These are phyloP conservation scores for Diloba caeruleocephala DNA, from an alignment of 2,888 invertebrate species.

Conservation along the genomic window DNA sequence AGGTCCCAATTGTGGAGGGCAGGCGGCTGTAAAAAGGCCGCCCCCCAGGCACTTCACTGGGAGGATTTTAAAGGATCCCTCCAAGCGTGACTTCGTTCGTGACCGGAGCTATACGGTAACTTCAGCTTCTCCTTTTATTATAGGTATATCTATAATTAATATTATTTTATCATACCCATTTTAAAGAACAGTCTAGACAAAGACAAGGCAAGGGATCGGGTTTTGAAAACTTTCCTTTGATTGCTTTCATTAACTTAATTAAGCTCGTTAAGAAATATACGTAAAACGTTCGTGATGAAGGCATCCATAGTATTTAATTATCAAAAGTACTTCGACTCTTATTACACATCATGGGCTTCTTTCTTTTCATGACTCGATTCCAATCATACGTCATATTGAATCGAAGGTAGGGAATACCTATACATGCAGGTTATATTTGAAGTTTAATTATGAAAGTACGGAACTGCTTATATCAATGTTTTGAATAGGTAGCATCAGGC, in stretches of 20 bases:
- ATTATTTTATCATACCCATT: conserved; percentile 6
- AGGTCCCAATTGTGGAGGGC: too few species aligned
- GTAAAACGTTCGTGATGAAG: conserved; percentile 9
- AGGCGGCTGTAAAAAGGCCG: too few species aligned
- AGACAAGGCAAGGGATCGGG: conserved; percentile 18
- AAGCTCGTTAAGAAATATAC: conserved; percentile 36
- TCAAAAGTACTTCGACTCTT: conserved; percentile 34
- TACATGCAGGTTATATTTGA: background rate
- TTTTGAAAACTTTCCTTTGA: conserved; percentile 33
- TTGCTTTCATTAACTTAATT: conserved; percentile 49
- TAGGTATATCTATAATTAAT: background rate
- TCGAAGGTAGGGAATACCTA: conserved; percentile 12
- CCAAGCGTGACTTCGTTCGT: too few species aligned
- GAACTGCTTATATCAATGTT: too few species aligned
- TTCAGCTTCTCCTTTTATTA: background rate
- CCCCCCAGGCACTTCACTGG: too few species aligned
- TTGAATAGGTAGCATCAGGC: too few species aligned
- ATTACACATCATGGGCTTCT: conserved; percentile 28
- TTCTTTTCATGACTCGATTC: conserved; percentile 43
- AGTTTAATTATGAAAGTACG: too few species aligned
- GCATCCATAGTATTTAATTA: conserved; percentile 31
- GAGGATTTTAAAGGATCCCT: too few species aligned
- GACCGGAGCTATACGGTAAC: too few species aligned
- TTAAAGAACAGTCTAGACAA: conserved; percentile 15
- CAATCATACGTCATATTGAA: conserved; percentile 29